These are phyloP conservation scores for Xestia ashworthii DNA, from an alignment of 2,888 invertebrate species.

Conservation along the genomic window DNA sequence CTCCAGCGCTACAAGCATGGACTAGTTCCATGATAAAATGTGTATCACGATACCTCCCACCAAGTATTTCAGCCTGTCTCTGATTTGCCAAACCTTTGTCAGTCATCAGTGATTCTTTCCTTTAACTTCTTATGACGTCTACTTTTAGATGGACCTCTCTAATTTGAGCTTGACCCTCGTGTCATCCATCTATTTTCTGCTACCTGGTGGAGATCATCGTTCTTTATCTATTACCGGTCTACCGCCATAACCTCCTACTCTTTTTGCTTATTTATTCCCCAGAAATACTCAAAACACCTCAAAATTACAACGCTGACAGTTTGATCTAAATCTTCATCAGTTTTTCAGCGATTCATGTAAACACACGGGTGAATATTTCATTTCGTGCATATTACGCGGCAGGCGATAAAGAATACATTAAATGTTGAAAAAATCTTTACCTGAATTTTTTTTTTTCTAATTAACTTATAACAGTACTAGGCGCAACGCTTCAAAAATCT, in stretches of 20 bases:
- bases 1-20: not conserved
- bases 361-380: no score
- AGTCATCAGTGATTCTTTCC: not conserved
- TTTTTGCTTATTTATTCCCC: not conserved
- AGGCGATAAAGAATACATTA: no score
- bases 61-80: not conserved
- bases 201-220: not conserved
- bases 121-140: not conserved
- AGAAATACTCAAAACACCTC: not conserved
- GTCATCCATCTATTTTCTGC: not conserved
- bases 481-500: no score
- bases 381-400: no score
- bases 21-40: not conserved
- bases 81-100: not conserved
- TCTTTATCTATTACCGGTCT: not conserved
- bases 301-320: conserved; percentile 23
- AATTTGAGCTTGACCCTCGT: not conserved
- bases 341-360: conserved; percentile 17
- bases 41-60: not conserved
- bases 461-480: no score
- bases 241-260: not conserved
- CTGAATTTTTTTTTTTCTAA: no score
- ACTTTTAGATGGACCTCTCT: not conserved
- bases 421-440: no score
- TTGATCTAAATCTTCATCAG: conserved; percentile 26